Conservation (phyloP, 2,888 invertebrate genomes). For the Noctua janthe region DNA sequence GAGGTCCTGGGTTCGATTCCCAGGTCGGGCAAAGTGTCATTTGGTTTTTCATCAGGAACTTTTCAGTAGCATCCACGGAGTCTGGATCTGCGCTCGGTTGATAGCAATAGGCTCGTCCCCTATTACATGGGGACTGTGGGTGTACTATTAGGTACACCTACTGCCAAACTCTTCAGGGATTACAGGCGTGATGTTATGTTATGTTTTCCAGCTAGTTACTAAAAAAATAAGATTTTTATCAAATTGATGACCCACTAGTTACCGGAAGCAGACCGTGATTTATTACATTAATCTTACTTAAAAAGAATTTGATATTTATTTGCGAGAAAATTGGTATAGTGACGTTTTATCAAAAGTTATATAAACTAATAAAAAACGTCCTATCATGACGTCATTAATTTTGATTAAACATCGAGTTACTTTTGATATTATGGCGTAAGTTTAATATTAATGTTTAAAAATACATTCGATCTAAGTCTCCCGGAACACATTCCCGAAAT, state of each 20-base stretch:
- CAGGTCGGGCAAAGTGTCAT: too few species aligned
- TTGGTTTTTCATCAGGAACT: neutral
- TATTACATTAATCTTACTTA: neutral
- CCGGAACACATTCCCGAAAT: neutral
- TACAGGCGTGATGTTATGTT: too few species aligned
- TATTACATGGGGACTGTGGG: too few species aligned
- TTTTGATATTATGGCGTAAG: too few species aligned
- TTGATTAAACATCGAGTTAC: neutral
- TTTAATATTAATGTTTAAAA: neutral
- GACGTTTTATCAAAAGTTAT: too few species aligned
- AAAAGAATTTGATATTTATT: too few species aligned
- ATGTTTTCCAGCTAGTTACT: neutral
- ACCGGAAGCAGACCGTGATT: neutral
- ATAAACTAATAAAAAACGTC: too few species aligned
- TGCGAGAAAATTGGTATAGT: too few species aligned
- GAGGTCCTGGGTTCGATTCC: too few species aligned
- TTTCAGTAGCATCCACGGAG: neutral
- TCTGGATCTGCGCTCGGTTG: neutral
- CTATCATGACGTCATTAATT: neutral
- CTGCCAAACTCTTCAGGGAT: too few species aligned
- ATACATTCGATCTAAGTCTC: neutral
- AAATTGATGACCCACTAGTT: neutral
- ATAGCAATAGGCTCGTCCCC: neutral
- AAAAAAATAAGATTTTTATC: constrained; percentile 8
- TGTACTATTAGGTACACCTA: too few species aligned